phyloP scores from a whole-genome alignment of 2,113 vertebrate genomes.

The Pteropus alecto region DNA sequence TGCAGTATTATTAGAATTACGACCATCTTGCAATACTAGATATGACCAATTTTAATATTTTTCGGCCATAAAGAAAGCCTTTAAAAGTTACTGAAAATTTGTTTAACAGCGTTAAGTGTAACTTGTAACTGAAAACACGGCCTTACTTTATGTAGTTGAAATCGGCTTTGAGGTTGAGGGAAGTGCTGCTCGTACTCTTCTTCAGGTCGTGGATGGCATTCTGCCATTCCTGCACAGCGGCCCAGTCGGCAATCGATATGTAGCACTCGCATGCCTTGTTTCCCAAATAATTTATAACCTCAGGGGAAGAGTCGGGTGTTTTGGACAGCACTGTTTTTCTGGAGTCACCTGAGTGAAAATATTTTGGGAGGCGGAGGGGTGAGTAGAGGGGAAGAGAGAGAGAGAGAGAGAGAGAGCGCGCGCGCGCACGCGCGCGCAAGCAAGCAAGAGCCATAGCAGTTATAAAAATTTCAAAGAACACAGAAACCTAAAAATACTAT shows the following conservation, averaged over 20 bases:
- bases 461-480: neutral
- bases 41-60: neutral
- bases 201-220: constrained; percentile 89
- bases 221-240: constrained; percentile 97
- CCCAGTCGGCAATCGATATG: constrained; percentile 94
- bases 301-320: constrained; percentile 92
- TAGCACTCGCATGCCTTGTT: constrained; percentile 98
- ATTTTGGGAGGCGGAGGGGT: neutral
- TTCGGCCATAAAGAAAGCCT: neutral
- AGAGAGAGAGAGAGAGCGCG: neutral
- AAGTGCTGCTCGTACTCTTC: constrained; percentile 88
- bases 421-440: too few relatives aligned
- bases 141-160: constrained; percentile 96
- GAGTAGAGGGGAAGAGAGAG: neutral
- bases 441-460: too few relatives aligned
- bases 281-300: constrained; percentile 95
- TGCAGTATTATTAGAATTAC: neutral
- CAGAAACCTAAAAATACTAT: neutral
- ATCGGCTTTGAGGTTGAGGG: constrained; percentile 92
- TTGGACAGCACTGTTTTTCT: constrained; percentile 95
- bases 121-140: neutral
- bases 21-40: neutral
- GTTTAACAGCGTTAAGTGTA: neutral
- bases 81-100: neutral
- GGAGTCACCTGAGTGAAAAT: constrained; percentile 86